phyloP scores from a whole-genome alignment of 2,888 invertebrate genomes.

The Diplazon laetatorius region DNA sequence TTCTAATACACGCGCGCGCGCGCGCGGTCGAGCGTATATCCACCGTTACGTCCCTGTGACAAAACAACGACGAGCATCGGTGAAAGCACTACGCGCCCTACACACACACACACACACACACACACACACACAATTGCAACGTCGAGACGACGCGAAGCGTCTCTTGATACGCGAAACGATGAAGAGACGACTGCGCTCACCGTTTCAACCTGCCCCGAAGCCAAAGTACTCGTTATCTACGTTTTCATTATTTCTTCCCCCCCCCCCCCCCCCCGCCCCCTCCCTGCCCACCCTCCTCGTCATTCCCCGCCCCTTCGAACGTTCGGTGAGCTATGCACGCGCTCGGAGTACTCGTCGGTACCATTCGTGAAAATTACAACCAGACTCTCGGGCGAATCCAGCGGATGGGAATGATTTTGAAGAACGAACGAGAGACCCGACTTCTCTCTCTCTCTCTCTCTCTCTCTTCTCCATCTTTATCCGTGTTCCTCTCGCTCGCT shows the following conservation, averaged over 20 bases:
- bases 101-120: no score
- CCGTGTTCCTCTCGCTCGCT: conserved; percentile 10
- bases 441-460: conserved; percentile 24
- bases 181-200: conserved; percentile 11
- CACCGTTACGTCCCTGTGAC: conserved; percentile 42
- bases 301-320: no score
- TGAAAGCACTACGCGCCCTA: background rate
- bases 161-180: background rate
- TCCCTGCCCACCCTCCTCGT: no score
- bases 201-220: conserved; percentile 42
- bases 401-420: conserved; percentile 41
- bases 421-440: conserved; percentile 14
- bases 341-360: conserved; percentile 39
- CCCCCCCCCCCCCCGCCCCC: no score
- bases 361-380: conserved; percentile 53
- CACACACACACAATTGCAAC: background rate
- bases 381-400: conserved; percentile 29
- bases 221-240: conserved; percentile 57
- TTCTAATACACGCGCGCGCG: conserved; percentile 10
- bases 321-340: conserved; percentile 32
- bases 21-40: conserved; percentile 20
- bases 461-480: conserved; percentile 33
- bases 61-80: conserved; percentile 42
- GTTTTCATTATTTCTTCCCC: conserved; percentile 65
- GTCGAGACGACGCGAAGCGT: background rate